Evolutionary conservation across 1,140 invertebrate genomes (phyloP).

Genomic region (Bemisia tabaci): DNA sequence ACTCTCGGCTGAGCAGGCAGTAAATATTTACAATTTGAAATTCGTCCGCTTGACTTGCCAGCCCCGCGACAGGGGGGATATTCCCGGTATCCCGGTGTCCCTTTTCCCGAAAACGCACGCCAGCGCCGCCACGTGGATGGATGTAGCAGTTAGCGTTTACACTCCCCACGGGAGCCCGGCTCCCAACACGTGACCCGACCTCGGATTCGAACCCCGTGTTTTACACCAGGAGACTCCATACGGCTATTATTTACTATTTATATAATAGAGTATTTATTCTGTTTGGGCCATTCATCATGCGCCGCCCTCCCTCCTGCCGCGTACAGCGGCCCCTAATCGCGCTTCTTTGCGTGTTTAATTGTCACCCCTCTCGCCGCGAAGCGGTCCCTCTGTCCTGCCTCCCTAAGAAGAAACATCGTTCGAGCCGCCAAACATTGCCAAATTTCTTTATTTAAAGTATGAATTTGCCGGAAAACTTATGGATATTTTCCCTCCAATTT

Average conservation of each 20-base stretch:
- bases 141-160: background rate
- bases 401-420: too few species aligned
- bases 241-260: background rate
- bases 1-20: too few species aligned
- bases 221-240: background rate
- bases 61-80: too few species aligned
- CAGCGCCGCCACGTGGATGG: background rate
- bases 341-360: background rate
- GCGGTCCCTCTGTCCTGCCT: too few species aligned
- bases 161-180: background rate
- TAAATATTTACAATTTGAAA: too few species aligned
- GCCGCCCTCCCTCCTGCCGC: background rate
- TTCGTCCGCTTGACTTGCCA: too few species aligned
- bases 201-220: background rate
- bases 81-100: background rate
- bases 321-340: background rate
- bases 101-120: background rate
- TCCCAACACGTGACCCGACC: background rate
- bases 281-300: background rate
- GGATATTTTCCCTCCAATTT: too few species aligned
- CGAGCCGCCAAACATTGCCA: too few species aligned
- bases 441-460: too few species aligned
- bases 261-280: background rate
- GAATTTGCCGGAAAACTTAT: too few species aligned
- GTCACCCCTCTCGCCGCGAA: background rate